phyloP scores from a whole-genome alignment of 1,140 invertebrate species.

The Drosophila quadrilineata region DNA sequence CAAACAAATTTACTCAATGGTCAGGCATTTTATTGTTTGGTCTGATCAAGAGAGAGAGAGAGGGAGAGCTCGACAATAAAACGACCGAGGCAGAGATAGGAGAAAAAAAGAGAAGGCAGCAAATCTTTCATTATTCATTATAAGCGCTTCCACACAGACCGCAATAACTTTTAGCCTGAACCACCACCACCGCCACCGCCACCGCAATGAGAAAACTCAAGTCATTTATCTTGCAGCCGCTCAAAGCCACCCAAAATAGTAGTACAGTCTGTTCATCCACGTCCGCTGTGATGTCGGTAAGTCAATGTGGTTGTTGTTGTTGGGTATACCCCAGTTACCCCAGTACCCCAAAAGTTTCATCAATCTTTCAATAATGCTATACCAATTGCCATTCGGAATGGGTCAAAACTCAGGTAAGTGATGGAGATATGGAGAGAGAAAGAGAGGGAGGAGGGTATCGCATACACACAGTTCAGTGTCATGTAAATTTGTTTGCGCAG shows the following conservation, averaged over 20 bases:
- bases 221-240: slow-evolving; percentile 32
- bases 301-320: slow-evolving; percentile 3
- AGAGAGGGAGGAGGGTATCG: no score
- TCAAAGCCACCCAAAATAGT: not conserved
- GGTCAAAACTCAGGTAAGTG: slow-evolving; percentile 39
- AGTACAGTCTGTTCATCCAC: no score
- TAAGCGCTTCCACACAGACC: slow-evolving; percentile 59
- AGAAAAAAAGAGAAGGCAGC: slow-evolving; percentile 47
- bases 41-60: no score
- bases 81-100: no score
- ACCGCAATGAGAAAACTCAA: slow-evolving; percentile 14
- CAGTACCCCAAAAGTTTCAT: slow-evolving; percentile 56
- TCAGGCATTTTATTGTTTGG: slow-evolving; percentile 63
- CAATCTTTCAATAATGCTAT: slow-evolving; percentile 74
- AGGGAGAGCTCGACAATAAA: slow-evolving; percentile 56
- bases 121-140: slow-evolving; percentile 77
- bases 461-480: slow-evolving; percentile 70
- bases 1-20: slow-evolving; percentile 63
- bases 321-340: slow-evolving; percentile 7
- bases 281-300: slow-evolving; percentile 13
- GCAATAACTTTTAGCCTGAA: slow-evolving; percentile 59
- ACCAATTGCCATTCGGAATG: slow-evolving; percentile 21
- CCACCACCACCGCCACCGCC: no score
- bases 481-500: slow-evolving; percentile 78
- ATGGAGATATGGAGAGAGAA: no score